Percentiles rank a stretch among this genome's conserved stretches.
Evolutionary conservation across 2,797 vertebrate species (phyloP).

Genomic region (Microctenopoma stevenorrisi): DNA sequence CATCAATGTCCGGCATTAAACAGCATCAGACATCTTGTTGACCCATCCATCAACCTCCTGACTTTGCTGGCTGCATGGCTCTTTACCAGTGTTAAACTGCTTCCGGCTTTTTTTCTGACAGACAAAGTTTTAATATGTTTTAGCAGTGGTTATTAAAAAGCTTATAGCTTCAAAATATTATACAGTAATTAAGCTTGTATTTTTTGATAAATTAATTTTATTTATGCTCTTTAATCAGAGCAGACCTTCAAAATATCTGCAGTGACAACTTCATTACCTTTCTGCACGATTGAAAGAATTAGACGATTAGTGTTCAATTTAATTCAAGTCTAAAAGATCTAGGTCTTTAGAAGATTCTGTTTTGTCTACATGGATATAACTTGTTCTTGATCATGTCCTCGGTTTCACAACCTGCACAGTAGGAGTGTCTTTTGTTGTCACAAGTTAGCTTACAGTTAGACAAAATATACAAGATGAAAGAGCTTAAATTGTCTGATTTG

Average conservation of each 20-base stretch:
- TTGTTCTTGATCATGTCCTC: slow-evolving; percentile 11
- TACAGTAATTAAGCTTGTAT: no score
- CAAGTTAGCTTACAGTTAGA: background rate
- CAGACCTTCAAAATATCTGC: slow-evolving; percentile 19
- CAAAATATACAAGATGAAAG: background rate
- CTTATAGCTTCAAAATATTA: no score
- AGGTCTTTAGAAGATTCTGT: slow-evolving; percentile 1
- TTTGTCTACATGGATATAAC: slow-evolving; percentile 11
- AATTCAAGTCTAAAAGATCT: slow-evolving; percentile 1
- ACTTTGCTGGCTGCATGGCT: no score
- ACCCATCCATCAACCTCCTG: no score
- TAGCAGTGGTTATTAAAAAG: no score
- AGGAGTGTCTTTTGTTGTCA: background rate
- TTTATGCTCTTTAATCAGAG: slow-evolving; percentile 24
- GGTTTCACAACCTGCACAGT: background rate
- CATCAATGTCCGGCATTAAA: no score
- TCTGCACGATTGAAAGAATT: slow-evolving; percentile 3
- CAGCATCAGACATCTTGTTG: no score
- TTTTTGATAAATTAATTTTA: background rate
- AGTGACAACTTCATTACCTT: slow-evolving; percentile 13
- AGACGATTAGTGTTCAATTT: slow-evolving; percentile 19
- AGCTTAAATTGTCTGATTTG: slow-evolving; percentile 12
- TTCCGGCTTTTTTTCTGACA: no score
- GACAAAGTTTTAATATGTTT: no score
- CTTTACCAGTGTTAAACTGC: no score